Base-by-base conservation (phyloP, 2,113 vertebrate genomes). In the Agapornis roseicollis region DNA sequence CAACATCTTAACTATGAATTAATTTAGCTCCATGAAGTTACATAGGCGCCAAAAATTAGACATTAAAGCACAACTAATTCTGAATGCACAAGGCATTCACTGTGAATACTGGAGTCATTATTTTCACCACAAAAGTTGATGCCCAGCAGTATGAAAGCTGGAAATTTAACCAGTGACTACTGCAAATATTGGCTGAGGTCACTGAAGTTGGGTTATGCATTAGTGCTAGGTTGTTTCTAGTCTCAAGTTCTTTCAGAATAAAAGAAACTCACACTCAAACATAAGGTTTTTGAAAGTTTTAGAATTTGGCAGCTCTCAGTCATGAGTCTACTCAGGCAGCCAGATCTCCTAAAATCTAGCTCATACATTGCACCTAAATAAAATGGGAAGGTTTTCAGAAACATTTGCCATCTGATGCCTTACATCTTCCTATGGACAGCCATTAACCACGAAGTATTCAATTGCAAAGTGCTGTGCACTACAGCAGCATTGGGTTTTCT, bases 171-270 rank as follows among this genome's bases (percentile, higher is more conserved):
- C 46, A 56, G 70, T 7, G n/a, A 13, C 4, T 6, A 5, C n/a
- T 25, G 8, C 14, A 17, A 4, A 27, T 55, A 41, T 27, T n/a
- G 47, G 1, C 39, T 24, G 39, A 50, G 39, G 46, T 17, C 35
- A 10, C 33, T 2, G 8, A 10, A 7, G 13, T 0, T 61, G 18
- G 28, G 29, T 42, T 31, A 23, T 1, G 0, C 8, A 2, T 6
- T 6, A 9, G 33, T 4, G 28, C 11, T 29, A 79, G 31, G 23
- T 65, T 3, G 0, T 13, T 56, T 33, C 10, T 55, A 63, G 15
- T 2, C 27, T 27, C 42, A 28, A 24, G 28, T 6, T 46, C 24
- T 61, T 47, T 25, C 41, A 27, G 16, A 77, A 56, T 4, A 19
- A 49, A 17, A 68, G 31, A 16, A 61, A 63, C 8, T 3, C 10